A percentile compares a stretch with the other conserved stretches of the same genome.
These are phyloP conservation scores for Carollia perspicillata DNA, from an alignment of 2,113 vertebrate genomes.

Conservation along the genomic window DNA sequence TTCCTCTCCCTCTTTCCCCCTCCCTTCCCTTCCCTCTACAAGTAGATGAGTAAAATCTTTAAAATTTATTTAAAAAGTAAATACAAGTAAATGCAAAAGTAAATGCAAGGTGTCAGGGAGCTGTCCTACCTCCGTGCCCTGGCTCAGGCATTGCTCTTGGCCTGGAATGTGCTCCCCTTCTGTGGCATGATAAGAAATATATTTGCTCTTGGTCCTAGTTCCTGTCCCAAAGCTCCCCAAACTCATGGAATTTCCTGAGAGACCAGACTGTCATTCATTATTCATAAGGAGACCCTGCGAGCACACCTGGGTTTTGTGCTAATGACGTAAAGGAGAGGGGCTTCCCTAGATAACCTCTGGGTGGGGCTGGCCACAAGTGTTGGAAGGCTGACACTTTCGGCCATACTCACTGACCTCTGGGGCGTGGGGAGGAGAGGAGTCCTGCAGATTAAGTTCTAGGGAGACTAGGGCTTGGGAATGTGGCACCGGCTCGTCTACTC, in stretches of 20 bases:
- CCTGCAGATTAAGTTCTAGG: neutral
- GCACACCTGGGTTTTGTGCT: neutral
- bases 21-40: too few relatives aligned
- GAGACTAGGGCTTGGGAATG: neutral
- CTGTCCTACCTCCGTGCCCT: neutral
- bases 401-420: neutral
- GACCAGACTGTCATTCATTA: neutral
- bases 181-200: neutral
- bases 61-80: too few relatives aligned
- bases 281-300: neutral
- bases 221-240: neutral
- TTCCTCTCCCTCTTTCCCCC: too few relatives aligned
- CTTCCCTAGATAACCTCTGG: neutral
- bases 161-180: neutral
- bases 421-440: fast-evolving
- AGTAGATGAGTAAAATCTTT: too few relatives aligned
- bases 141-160: neutral
- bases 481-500: neutral
- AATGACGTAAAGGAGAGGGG: neutral
- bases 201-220: neutral
- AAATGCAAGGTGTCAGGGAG: too few relatives aligned
- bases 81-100: too few relatives aligned
- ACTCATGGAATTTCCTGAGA: neutral
- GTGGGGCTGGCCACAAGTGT: neutral
- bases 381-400: neutral